Percentiles rank a stretch among this genome's conserved stretches.
phyloP scores from a whole-genome alignment of 2,888 invertebrate genomes.

The Hirtodrosophila duncani region DNA sequence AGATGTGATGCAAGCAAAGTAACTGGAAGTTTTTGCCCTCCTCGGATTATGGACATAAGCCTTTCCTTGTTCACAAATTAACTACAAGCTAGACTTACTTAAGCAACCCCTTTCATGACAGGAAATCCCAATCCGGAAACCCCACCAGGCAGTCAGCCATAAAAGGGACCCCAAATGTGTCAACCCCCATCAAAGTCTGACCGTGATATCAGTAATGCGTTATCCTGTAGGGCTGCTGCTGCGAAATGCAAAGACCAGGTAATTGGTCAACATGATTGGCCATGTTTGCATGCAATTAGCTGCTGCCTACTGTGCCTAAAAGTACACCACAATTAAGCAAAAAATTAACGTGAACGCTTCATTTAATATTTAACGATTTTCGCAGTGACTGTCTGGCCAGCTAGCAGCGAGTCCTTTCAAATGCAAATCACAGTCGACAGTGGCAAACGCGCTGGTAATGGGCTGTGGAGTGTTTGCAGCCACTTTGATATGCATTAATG shows the following conservation, averaged over 20 bases:
- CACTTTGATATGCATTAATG: conserved; percentile 73
- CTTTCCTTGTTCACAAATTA: conserved; percentile 69
- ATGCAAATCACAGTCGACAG: conserved; percentile 32
- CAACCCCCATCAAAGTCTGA: conserved; percentile 45
- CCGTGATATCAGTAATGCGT: neutral
- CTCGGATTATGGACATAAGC: conserved; percentile 26
- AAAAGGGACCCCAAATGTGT: conserved; percentile 38
- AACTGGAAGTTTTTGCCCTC: neutral
- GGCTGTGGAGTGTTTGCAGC: conserved; percentile 71
- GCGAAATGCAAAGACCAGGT: conserved; percentile 39
- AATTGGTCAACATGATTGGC: conserved; percentile 70
- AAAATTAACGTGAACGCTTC: conserved; percentile 79
- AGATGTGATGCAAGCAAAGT: too few relatives aligned
- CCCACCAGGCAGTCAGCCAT: conserved; percentile 21
- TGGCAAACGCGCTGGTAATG: conserved; percentile 53
- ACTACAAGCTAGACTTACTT: conserved; percentile 1
- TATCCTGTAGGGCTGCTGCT: conserved; percentile 1
- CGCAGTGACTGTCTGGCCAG: conserved; percentile 15
- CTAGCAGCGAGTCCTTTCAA: conserved; percentile 26
- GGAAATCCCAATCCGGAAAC: too few relatives aligned
- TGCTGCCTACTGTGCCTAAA: conserved; percentile 49
- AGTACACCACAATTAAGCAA: conserved; percentile 76
- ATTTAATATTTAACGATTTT: conserved; percentile 78
- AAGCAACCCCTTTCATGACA: conserved; percentile 12
- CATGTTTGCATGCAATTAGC: conserved; percentile 73